Percentiles rank a stretch among this genome's conserved stretches.
These are phyloP conservation scores for Sphenopsis melanotis DNA, from an alignment of 2,797 vertebrate genomes.

Conservation along the genomic window DNA sequence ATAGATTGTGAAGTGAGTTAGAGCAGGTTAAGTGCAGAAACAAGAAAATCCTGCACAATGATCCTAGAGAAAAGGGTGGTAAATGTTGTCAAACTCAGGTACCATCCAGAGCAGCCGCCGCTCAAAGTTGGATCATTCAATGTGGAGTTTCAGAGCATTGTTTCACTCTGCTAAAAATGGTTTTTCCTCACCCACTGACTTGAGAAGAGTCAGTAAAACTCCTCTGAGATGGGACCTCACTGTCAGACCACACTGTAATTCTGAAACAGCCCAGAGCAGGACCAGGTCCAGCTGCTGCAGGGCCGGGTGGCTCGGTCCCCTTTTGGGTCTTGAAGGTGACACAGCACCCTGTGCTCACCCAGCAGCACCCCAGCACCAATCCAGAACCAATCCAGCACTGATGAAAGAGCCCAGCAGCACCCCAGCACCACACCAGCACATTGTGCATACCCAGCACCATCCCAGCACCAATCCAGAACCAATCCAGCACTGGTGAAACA, in stretches of 20 bases:
- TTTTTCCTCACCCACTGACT: background rate
- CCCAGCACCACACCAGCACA: background rate
- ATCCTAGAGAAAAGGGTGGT: background rate
- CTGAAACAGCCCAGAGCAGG: background rate
- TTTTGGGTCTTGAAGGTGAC: background rate
- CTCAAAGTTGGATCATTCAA: background rate
- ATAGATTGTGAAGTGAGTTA: background rate
- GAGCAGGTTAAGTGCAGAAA: background rate
- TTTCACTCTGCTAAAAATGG: background rate
- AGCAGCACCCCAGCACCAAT: background rate
- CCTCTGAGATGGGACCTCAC: background rate
- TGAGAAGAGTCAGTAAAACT: background rate
- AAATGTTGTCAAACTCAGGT: background rate
- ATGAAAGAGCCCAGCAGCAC: no score
- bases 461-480: no score
- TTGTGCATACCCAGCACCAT: no score
- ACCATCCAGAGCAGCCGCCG: background rate
- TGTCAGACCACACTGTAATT: background rate
- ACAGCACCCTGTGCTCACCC: background rate
- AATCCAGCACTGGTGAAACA: no score
- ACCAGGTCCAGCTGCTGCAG: rapidly evolving
- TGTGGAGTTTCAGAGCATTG: rapidly evolving
- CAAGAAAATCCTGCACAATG: background rate
- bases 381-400: background rate
- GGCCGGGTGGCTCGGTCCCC: rapidly evolving